Conservation (phyloP, 1,140 invertebrate genomes). For the Eumeta japonica region DNA sequence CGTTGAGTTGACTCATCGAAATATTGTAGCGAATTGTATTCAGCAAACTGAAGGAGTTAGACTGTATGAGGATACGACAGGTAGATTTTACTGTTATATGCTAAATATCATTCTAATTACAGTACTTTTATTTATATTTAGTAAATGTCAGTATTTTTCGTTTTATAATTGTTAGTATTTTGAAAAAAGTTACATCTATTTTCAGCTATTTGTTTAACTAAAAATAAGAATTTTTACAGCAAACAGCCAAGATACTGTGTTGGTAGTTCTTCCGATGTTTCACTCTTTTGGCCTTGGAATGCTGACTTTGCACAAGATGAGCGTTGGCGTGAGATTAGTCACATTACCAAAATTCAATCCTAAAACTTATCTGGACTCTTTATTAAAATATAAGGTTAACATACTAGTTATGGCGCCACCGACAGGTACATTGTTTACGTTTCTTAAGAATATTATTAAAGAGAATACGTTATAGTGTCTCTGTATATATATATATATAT, state of each 20-base stretch:
- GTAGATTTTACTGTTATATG: too few relatives aligned
- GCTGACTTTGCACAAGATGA: conserved; percentile 59
- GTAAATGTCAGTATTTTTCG: too few relatives aligned
- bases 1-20: conserved; percentile 72
- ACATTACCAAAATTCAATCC: conserved; percentile 75
- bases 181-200: neutral
- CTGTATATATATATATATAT: too few relatives aligned
- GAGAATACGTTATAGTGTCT: neutral
- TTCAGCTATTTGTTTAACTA: neutral
- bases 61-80: conserved; percentile 2
- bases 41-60: conserved; percentile 5
- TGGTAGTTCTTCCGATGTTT: conserved; percentile 76
- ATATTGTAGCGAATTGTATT: conserved; percentile 49
- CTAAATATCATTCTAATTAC: too few relatives aligned
- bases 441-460: conserved; percentile 5
- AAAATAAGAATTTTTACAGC: conserved; percentile 21
- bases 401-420: conserved; percentile 64
- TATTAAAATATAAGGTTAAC: conserved; percentile 61
- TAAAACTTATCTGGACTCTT: conserved; percentile 59
- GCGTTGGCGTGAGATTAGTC: conserved; percentile 66
- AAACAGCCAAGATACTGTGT: conserved; percentile 56
- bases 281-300: conserved; percentile 79
- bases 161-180: neutral
- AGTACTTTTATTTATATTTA: too few relatives aligned
- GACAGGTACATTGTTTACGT: too few relatives aligned